Base-by-base conservation (phyloP, 2,888 invertebrate genomes). In the Sipha maydis region DNA sequence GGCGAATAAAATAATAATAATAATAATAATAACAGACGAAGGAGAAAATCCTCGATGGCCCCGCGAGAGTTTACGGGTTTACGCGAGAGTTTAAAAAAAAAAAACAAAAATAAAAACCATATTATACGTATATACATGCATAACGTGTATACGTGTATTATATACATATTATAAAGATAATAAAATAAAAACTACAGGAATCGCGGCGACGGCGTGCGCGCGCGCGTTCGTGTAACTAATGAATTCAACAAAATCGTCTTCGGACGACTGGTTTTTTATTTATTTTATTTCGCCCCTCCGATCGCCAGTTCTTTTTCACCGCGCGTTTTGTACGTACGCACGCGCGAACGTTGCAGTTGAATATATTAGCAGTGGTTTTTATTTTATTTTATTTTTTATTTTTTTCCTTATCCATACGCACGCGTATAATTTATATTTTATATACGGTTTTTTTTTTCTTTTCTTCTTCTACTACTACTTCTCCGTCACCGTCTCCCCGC, bases 181-280 rank as follows among this genome's bases (percentile, higher is more conserved):
- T 48, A 48, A 83, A 83, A 83, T 56, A 84, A 61, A 84, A 84
- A 84, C 28, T 77, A 77, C 41, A 76, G 41, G 54, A 67, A 85
- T 67, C 67, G 61, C 56, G 21, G 56, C 21, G 54, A 14, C 54
- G 54, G 54, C 54, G 54, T 28, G 28, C 14, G 67, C 67, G 67
- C 77, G 84, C 85, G 67, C 76, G 77, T 85, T 67, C 41, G 41
- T 61, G 61, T 84, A 75, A 67, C 69, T 85, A 85, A 85, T 85
- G 85, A 85, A 85, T 85, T 85, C 85, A 34, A 85, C 85, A 69
- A 85, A 78, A 71, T 73, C 67, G 77, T 85, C 85, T 85, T 69
- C 67, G 76, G 67, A 85, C 67, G 85, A 85, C 85, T 85, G 77
- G 77, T 85, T 85, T 77, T 73, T 34, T 83, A 56, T 71, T 76